Evolutionary conservation across 1,140 invertebrate genomes (phyloP).

Genomic region (Drosophila yakuba): DNA sequence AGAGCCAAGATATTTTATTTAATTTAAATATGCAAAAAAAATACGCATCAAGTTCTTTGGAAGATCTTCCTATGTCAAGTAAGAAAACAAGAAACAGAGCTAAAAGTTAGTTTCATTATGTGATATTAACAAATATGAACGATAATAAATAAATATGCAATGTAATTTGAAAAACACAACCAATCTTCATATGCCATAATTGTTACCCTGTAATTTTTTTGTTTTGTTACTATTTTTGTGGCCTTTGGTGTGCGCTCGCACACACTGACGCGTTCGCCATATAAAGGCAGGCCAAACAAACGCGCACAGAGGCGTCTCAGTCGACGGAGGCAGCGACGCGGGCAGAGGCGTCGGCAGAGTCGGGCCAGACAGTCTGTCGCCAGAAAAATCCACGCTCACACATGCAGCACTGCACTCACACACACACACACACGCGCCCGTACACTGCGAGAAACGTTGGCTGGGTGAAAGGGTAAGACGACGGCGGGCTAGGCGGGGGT

Average conservation of each 20-base stretch:
- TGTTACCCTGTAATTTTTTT: too few relatives aligned
- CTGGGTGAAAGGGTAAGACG: neutral
- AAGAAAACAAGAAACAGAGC: too few relatives aligned
- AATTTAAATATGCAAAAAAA: neutral
- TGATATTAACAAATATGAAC: too few relatives aligned
- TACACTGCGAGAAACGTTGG: constrained; percentile 48
- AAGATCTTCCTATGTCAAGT: too few relatives aligned
- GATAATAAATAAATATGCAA: too few relatives aligned
- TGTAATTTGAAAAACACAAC: too few relatives aligned
- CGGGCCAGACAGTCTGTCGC: constrained; percentile 81
- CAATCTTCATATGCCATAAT: too few relatives aligned
- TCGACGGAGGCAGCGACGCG: constrained; percentile 23
- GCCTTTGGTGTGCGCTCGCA: neutral
- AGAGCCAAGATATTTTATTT: neutral
- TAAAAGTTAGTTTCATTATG: too few relatives aligned
- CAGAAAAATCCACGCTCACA: constrained; percentile 78
- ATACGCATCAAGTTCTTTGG: too few relatives aligned
- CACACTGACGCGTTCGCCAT: constrained; percentile 40
- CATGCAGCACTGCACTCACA: constrained; percentile 13
- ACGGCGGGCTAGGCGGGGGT: too few relatives aligned
- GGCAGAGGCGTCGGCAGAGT: constrained; percentile 49
- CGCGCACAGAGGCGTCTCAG: constrained; percentile 32
- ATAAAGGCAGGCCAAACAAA: constrained; percentile 65
- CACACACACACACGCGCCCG: constrained; percentile 3
- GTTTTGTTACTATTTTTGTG: neutral